Evolutionary conservation across 2,888 invertebrate genomes (phyloP).

Genomic region (Tryphoninae sp.): DNA sequence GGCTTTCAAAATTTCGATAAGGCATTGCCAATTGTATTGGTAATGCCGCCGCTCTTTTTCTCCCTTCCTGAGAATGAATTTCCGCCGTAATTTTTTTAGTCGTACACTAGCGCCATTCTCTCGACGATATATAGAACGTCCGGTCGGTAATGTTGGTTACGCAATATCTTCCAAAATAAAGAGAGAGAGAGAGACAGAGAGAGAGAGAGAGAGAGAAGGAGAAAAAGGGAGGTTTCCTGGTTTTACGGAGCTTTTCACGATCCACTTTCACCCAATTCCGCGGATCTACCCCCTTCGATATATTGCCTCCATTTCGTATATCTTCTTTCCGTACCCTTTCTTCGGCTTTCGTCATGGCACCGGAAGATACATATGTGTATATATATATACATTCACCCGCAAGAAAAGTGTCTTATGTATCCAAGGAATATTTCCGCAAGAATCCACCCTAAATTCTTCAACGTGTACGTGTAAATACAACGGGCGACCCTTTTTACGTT

Average conservation of each 20-base stretch:
- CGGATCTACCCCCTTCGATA: constrained; percentile 23
- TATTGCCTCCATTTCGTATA: constrained; percentile 54
- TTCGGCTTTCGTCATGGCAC: constrained; percentile 19
- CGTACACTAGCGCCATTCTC: background rate
- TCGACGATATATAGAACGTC: constrained; percentile 3
- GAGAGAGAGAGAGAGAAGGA: background rate
- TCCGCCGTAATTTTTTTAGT: constrained; percentile 30
- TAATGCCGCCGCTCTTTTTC: constrained; percentile 23
- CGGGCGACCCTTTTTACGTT: background rate
- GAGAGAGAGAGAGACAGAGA: background rate
- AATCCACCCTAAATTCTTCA: constrained; percentile 23
- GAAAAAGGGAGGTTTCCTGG: constrained; percentile 12
- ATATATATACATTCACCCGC: background rate
- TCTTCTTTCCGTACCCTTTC: constrained; percentile 20
- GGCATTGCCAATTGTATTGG: constrained; percentile 55
- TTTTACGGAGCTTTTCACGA: constrained; percentile 31
- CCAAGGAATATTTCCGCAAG: background rate
- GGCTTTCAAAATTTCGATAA: constrained; percentile 45
- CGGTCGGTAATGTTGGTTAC: constrained; percentile 32
- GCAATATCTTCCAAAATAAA: constrained; percentile 15
- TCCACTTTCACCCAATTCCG: constrained; percentile 44
- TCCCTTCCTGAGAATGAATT: constrained; percentile 12
- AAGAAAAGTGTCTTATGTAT: background rate
- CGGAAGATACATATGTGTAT: background rate
- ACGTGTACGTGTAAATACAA: constrained; percentile 27